phyloP scores from a whole-genome alignment of 1,140 invertebrate genomes.

The Trypoxylus dichotomus region DNA sequence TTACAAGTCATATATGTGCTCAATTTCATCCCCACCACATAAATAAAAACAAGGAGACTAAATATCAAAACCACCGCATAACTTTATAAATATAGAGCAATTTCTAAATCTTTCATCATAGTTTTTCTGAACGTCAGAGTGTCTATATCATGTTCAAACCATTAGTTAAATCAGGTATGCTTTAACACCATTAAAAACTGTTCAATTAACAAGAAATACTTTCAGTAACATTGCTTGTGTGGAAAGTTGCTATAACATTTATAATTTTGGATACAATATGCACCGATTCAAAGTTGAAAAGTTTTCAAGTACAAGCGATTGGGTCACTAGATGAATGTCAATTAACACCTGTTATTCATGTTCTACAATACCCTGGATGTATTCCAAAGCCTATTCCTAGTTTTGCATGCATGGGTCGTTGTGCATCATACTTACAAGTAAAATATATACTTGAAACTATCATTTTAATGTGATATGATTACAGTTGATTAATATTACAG shows the following conservation, averaged over 20 bases:
- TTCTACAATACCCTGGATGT: conserved; percentile 88
- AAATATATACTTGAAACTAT: background rate
- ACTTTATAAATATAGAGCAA: conserved; percentile 38
- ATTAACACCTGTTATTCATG: conserved; percentile 88
- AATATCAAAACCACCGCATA: conserved; percentile 37
- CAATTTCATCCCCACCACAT: background rate
- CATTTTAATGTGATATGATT: background rate
- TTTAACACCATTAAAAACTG: background rate
- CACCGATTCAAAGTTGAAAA: conserved; percentile 45
- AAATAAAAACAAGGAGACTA: background rate
- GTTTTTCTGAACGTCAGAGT: background rate
- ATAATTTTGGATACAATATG: conserved; percentile 47
- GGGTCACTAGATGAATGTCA: conserved; percentile 79
- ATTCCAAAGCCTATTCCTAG: conserved; percentile 91
- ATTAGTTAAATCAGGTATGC: conserved; percentile 12
- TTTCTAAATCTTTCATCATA: background rate
- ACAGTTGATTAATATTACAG: conserved; percentile 54
- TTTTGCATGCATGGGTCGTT: conserved; percentile 88
- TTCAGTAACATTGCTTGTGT: conserved; percentile 33
- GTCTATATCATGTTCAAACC: conserved; percentile 4
- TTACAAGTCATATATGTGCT: conserved; percentile 6
- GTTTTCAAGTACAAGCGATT: conserved; percentile 47
- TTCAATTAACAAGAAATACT: background rate
- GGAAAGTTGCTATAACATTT: conserved; percentile 39
- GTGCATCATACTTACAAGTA: conserved; percentile 90